Evolutionary conservation across 2,113 vertebrate species (phyloP).

Genomic region (Uria aalge): DNA sequence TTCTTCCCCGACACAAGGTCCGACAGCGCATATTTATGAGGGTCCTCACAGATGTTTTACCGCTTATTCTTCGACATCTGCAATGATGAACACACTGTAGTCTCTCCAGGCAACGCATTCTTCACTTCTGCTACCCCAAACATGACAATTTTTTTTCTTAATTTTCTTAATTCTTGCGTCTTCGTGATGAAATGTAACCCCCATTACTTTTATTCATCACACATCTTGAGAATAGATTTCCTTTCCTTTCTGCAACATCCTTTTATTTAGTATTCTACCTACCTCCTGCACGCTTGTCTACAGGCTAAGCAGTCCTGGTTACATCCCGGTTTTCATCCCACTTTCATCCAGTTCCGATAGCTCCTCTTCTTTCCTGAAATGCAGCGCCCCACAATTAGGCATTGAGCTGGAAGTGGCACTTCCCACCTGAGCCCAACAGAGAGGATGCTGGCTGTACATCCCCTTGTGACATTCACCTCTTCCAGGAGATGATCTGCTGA

Average conservation of each 20-base stretch:
- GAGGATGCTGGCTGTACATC: not conserved
- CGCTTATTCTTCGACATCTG: not conserved
- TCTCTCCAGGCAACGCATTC: not conserved
- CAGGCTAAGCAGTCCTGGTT: not conserved
- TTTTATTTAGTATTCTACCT: not conserved
- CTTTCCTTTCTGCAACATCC: not conserved
- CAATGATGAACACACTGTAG: not conserved
- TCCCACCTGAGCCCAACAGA: not conserved
- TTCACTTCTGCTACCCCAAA: not conserved
- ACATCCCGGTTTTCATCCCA: not conserved
- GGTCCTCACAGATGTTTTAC: not conserved
- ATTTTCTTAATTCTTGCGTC: not conserved
- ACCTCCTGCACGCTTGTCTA: not conserved
- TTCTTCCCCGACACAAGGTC: not conserved
- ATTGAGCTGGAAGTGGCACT: not conserved
- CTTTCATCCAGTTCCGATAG: not conserved
- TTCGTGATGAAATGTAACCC: not conserved
- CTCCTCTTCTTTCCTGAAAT: not conserved
- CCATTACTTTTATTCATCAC: not conserved
- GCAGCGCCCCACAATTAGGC: not conserved
- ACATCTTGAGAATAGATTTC: not conserved
- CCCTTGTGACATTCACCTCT: no score
- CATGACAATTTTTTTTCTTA: not conserved
- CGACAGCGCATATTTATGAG: not conserved
- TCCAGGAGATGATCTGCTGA: not conserved